phyloP scores from a whole-genome alignment of 2,888 invertebrate genomes.

The Hemistola chrysoprasaria region DNA sequence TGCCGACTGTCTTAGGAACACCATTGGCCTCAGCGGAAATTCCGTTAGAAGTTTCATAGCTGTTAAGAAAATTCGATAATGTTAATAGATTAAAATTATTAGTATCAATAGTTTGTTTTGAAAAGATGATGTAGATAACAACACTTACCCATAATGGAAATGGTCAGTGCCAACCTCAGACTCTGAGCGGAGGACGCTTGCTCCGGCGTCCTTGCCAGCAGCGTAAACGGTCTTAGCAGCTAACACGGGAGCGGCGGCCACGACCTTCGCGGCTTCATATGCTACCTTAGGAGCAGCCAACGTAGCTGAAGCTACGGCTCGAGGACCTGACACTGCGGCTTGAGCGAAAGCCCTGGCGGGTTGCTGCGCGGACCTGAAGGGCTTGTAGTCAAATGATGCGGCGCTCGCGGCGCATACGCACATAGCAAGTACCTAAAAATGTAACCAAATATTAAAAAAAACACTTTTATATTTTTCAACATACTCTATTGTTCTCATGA shows the following conservation, averaged over 20 bases:
- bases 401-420: constrained; percentile 33
- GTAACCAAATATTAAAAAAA: no score
- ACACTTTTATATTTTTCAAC: not conserved
- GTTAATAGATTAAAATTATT: not conserved
- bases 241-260: constrained; percentile 1
- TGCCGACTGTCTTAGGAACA: constrained; percentile 16
- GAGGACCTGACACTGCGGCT: no score
- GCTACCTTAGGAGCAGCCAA: not conserved
- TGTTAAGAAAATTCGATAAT: constrained; percentile 8
- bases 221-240: constrained; percentile 9
- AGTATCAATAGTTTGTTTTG: no score
- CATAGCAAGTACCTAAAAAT: constrained; percentile 28
- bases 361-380: no score
- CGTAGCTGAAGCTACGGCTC: not conserved
- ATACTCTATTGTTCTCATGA: not conserved
- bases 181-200: constrained; percentile 17
- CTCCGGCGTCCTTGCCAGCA: constrained; percentile 13
- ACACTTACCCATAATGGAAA: constrained; percentile 21
- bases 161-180: constrained; percentile 17
- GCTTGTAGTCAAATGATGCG: constrained; percentile 18
- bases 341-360: constrained; percentile 9
- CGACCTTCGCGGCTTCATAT: constrained; percentile 1
- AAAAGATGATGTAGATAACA: no score
- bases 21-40: constrained; percentile 25
- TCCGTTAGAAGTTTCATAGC: constrained; percentile 26